phyloP scores from a whole-genome alignment of 2,113 vertebrate genomes.

The Colossoma macropomum region DNA sequence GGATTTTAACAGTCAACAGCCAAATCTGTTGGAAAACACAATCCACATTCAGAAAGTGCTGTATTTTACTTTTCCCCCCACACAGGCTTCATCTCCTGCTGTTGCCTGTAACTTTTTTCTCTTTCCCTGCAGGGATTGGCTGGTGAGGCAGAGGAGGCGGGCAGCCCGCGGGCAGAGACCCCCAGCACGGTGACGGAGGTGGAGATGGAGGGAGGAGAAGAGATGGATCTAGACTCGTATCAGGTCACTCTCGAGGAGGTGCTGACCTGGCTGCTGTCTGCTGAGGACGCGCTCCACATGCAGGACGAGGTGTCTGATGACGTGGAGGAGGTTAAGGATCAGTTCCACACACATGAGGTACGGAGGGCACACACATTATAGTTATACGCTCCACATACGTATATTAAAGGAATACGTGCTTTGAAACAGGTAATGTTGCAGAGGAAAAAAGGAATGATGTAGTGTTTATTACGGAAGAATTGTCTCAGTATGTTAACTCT shows the following conservation, averaged over 20 bases:
- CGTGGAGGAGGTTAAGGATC: constrained; percentile 97
- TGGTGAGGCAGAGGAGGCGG: constrained; percentile 69
- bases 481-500: too few species aligned
- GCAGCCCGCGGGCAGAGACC: constrained; percentile 76
- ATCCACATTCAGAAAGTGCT: too few species aligned
- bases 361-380: constrained; percentile 19
- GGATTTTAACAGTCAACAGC: too few species aligned
- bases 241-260: constrained; percentile 95
- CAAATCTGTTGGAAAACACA: too few species aligned
- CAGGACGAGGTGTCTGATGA: constrained; percentile 93
- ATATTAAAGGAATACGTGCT: too few species aligned
- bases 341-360: constrained; percentile 97
- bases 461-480: too few species aligned
- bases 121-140: constrained; percentile 48
- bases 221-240: constrained; percentile 92
- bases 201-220: constrained; percentile 79
- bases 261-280: constrained; percentile 93
- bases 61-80: too few species aligned
- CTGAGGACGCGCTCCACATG: constrained; percentile 89
- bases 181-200: constrained; percentile 82
- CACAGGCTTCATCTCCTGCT: too few species aligned
- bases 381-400: background rate
- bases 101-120: background rate
- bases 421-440: too few species aligned
- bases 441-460: too few species aligned